Evolutionary conservation across 2,888 invertebrate species (phyloP).

Genomic region (Stomorhina lunata): DNA sequence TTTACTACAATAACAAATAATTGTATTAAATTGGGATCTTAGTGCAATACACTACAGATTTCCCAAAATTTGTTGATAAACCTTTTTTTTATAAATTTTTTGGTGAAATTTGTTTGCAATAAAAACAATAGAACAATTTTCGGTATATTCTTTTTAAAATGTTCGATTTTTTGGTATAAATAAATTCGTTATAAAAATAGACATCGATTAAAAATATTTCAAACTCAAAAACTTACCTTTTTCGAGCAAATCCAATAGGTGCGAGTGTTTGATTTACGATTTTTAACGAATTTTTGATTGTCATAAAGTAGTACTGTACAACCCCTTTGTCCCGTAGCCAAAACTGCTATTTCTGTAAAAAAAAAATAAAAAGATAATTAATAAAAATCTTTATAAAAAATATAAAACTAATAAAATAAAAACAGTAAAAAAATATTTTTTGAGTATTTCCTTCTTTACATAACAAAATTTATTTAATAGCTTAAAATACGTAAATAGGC

Average conservation of each 20-base stretch:
- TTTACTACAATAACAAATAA: too few species aligned
- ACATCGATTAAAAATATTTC: neutral
- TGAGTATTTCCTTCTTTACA: neutral
- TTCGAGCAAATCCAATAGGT: constrained; percentile 80
- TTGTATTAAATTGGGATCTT: too few species aligned
- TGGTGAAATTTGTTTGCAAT: too few species aligned
- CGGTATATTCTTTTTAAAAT: too few species aligned
- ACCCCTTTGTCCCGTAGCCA: constrained; percentile 79
- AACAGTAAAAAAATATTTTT: neutral
- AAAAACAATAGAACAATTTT: too few species aligned
- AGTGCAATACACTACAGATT: too few species aligned
- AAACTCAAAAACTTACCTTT: constrained; percentile 72
- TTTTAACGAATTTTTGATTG: constrained; percentile 78
- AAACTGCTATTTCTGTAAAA: constrained; percentile 77
- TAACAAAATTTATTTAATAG: constrained; percentile 7
- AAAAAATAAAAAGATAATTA: constrained; percentile 19
- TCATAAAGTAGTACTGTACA: constrained; percentile 74
- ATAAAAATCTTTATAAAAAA: neutral
- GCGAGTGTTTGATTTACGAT: constrained; percentile 76
- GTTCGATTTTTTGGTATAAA: neutral
- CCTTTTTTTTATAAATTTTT: too few species aligned
- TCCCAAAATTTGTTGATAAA: too few species aligned
- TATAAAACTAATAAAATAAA: neutral
- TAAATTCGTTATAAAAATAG: neutral
- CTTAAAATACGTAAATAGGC: neutral